A percentile compares a stretch with the other conserved stretches of the same genome.
phyloP scores from a whole-genome alignment of 1,140 invertebrate species.

The Dinoponera quadriceps region DNA sequence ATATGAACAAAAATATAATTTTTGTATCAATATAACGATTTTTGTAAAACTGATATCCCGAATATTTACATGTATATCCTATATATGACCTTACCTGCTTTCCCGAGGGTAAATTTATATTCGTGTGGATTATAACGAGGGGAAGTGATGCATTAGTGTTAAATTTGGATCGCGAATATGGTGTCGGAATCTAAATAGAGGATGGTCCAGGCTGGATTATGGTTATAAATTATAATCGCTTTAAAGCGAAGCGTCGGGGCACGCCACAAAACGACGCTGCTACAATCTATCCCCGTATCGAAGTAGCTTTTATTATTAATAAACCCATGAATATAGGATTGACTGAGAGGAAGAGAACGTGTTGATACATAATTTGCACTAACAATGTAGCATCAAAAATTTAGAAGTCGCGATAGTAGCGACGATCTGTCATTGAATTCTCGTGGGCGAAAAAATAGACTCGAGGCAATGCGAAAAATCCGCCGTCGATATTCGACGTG shows the following conservation, averaged over 20 bases:
- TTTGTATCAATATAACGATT: neutral
- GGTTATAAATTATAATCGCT: conserved; percentile 60
- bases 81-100: neutral
- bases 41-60: neutral
- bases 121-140: conserved; percentile 47
- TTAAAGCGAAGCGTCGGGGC: conserved; percentile 49
- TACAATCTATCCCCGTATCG: conserved; percentile 39
- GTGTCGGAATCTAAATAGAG: conserved; percentile 37
- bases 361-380: neutral
- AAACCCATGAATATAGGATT: conserved; percentile 37
- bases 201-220: conserved; percentile 40
- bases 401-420: neutral
- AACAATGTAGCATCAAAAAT: neutral
- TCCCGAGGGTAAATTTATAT: conserved; percentile 57
- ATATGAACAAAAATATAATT: neutral
- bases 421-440: neutral
- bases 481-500: neutral
- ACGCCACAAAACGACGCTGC: conserved; percentile 33
- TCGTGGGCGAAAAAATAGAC: neutral
- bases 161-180: conserved; percentile 58
- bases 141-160: conserved; percentile 57
- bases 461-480: neutral
- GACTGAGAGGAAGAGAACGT: neutral
- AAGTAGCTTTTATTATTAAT: conserved; percentile 43
- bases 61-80: neutral